Conservation (phyloP, 2,113 vertebrate species). For the Petrocephalus microphthalmus region DNA sequence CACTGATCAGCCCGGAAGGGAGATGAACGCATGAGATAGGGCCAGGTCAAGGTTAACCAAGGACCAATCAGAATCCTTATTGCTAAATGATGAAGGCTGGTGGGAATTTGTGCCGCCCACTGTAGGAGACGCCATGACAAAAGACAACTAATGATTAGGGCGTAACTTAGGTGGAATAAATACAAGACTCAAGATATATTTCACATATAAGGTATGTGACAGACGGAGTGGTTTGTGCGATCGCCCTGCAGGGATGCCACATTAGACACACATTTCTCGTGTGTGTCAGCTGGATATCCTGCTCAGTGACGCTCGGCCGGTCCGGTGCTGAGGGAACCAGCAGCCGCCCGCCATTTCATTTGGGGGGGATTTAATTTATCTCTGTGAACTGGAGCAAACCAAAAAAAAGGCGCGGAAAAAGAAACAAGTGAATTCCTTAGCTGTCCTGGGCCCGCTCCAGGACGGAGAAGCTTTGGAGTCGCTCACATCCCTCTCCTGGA, state of each 20-base stretch:
- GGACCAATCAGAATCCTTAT: background rate
- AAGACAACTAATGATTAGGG: background rate
- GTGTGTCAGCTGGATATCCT: background rate
- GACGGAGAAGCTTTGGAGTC: constrained; percentile 40
- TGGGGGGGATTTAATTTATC: constrained; percentile 19
- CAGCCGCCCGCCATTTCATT: constrained; percentile 19
- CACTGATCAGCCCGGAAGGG: background rate
- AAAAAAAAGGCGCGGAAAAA: constrained; percentile 12
- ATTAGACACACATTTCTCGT: background rate
- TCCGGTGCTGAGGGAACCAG: background rate
- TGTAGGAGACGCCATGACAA: background rate
- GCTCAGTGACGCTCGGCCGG: background rate
- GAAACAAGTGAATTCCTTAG: constrained; percentile 37
- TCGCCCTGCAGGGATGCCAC: background rate
- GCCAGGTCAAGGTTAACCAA: background rate
- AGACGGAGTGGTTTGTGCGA: background rate
- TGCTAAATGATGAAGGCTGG: background rate
- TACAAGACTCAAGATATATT: background rate
- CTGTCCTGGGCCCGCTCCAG: constrained; percentile 36
- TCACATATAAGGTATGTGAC: background rate
- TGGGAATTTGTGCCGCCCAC: background rate
- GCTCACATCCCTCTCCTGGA: constrained; percentile 40
- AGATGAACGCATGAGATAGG: background rate
- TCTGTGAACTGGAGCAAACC: background rate
- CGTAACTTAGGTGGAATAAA: background rate